Evolutionary conservation across 2,888 invertebrate species (phyloP).

Genomic region (Tachina lurida): DNA sequence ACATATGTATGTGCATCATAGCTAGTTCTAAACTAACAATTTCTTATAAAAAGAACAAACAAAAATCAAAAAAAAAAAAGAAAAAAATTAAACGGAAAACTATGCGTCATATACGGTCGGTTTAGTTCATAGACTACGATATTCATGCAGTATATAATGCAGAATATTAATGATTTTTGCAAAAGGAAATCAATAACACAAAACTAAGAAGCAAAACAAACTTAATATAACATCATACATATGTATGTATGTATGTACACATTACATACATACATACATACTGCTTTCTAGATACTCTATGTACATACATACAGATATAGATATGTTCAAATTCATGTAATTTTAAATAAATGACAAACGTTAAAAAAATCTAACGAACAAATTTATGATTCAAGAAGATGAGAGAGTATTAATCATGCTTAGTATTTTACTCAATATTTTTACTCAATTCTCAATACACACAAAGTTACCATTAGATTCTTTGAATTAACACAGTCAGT

Average conservation of each 20-base stretch:
- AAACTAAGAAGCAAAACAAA: too few species aligned
- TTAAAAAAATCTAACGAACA: neutral
- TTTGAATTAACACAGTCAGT: neutral
- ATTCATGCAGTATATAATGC: neutral
- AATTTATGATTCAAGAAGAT: neutral
- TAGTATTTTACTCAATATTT: neutral
- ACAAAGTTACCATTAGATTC: neutral
- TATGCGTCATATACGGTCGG: too few species aligned
- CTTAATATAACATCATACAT: too few species aligned
- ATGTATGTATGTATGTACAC: too few species aligned
- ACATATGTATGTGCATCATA: neutral
- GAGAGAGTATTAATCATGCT: neutral
- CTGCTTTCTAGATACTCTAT: too few species aligned
- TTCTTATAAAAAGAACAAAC: conserved; percentile 9
- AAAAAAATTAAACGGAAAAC: too few species aligned
- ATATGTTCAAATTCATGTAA: too few species aligned
- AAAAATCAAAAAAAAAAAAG: neutral
- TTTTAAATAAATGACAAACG: too few species aligned
- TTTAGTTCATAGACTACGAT: conserved; percentile 38
- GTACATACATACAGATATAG: too few species aligned
- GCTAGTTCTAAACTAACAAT: neutral
- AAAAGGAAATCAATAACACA: too few species aligned
- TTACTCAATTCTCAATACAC: neutral
- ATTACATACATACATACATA: too few species aligned
- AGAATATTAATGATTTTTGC: too few species aligned